A percentile compares a stretch with the other conserved stretches of the same genome.
Conservation (phyloP, 2,888 invertebrate species). For the Malthinus flaveolus region DNA sequence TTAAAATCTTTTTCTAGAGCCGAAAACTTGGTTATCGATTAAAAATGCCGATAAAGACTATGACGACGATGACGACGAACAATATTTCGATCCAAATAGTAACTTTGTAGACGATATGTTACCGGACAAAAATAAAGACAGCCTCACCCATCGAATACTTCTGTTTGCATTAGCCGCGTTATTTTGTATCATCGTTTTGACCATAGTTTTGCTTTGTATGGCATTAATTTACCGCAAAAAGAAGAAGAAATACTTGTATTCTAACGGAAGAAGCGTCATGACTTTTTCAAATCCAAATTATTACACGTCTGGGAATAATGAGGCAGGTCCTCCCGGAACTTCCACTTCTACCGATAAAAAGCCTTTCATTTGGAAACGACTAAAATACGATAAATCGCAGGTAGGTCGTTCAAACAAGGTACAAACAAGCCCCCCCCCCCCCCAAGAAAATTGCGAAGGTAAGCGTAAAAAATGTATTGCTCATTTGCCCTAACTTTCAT, state of each 20-base stretch:
- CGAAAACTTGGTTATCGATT: slow-evolving; percentile 42
- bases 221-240: slow-evolving; percentile 56
- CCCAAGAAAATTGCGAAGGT: no score
- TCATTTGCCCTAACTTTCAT: no score
- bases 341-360: slow-evolving; percentile 55
- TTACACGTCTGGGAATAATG: slow-evolving; percentile 52
- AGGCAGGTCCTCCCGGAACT: slow-evolving; percentile 39
- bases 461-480: no score
- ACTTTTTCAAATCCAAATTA: slow-evolving; percentile 92
- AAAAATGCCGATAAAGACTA: slow-evolving; percentile 36
- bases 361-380: slow-evolving; percentile 70
- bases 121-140: slow-evolving; percentile 44
- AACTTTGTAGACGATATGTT: slow-evolving; percentile 44
- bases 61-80: slow-evolving; percentile 47
- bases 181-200: slow-evolving; percentile 51
- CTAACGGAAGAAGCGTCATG: slow-evolving; percentile 70
- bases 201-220: slow-evolving; percentile 48
- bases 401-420: slow-evolving; percentile 50
- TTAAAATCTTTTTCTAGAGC: slow-evolving; percentile 36
- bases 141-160: slow-evolving; percentile 50
- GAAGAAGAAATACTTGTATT: slow-evolving; percentile 60
- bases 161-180: slow-evolving; percentile 52
- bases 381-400: slow-evolving; percentile 80
- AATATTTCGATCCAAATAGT: slow-evolving; percentile 37
- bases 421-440: no score